A percentile compares a stretch with the other conserved stretches of the same genome.
Conservation (phyloP, 1,140 invertebrate species). For the Ganaspis sp. region DNA sequence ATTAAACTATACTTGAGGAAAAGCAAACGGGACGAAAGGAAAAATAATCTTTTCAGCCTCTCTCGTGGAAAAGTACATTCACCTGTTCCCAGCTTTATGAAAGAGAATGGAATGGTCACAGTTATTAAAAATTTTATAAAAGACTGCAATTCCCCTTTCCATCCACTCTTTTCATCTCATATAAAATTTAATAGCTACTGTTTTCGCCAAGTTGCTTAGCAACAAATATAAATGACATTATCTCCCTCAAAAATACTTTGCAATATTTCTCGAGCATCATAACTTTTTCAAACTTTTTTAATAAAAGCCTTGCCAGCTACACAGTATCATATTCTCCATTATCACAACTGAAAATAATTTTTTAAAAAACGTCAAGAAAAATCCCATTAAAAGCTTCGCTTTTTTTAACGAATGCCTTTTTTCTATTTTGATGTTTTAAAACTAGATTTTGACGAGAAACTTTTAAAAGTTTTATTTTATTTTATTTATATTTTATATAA, state of each 20-base stretch:
- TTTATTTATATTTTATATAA: too few relatives aligned
- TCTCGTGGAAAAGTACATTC: conserved; percentile 16
- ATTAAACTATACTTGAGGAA: conserved; percentile 26
- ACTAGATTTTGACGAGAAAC: too few relatives aligned
- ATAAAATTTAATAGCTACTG: neutral
- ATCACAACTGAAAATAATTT: conserved; percentile 5
- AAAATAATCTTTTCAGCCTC: conserved; percentile 24
- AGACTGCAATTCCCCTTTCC: neutral
- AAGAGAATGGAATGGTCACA: conserved; percentile 19
- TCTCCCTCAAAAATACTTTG: conserved; percentile 6
- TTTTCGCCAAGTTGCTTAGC: neutral
- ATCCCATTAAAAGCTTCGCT: too few relatives aligned
- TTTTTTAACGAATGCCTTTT: too few relatives aligned
- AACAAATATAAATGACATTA: conserved; percentile 3
- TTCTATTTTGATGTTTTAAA: too few relatives aligned
- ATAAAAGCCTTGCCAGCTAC: neutral
- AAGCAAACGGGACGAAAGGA: conserved; percentile 21
- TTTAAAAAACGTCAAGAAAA: neutral
- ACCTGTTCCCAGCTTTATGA: neutral
- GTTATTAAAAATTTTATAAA: conserved; percentile 21
- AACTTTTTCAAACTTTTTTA: conserved; percentile 14
- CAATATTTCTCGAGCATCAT: conserved; percentile 7
- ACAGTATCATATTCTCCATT: conserved; percentile 3
- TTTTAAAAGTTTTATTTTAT: too few relatives aligned
- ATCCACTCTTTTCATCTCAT: neutral